These are phyloP conservation scores for Pituophis catenifer DNA, from an alignment of 2,113 vertebrate species.

Conservation along the genomic window DNA sequence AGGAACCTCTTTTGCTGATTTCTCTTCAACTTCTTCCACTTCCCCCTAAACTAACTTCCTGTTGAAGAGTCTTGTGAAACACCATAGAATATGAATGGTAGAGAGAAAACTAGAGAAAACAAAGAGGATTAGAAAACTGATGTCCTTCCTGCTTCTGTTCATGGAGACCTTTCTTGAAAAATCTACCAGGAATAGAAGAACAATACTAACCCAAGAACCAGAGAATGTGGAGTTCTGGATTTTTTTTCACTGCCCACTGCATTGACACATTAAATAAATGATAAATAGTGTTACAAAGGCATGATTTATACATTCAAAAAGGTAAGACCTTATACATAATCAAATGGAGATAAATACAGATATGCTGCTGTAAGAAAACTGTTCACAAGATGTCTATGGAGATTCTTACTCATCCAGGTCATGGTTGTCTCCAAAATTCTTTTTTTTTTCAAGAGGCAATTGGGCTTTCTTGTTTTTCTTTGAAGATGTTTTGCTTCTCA, in stretches of 20 bases:
- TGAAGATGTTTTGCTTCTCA: no score
- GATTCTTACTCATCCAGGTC: not conserved
- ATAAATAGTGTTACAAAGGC: slow-evolving; percentile 2
- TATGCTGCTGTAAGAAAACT: not conserved
- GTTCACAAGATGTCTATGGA: not conserved
- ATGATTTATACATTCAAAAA: not conserved
- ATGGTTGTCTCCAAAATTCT: no score
- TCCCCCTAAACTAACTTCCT: not conserved
- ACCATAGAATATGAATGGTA: not conserved
- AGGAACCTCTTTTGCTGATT: not conserved
- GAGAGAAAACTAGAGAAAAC: not conserved
- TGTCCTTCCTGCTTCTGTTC: not conserved
- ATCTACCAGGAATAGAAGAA: not conserved
- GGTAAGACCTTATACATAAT: not conserved
- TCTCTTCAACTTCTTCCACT: not conserved
- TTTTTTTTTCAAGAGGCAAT: no score
- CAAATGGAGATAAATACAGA: not conserved
- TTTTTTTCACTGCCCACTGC: not conserved
- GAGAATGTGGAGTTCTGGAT: not conserved
- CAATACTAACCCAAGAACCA: not conserved
- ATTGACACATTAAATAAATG: not conserved
- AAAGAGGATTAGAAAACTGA: not conserved
- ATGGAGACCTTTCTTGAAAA: not conserved
- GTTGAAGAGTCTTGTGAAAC: not conserved
- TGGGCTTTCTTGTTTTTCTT: no score